Percentiles rank a stretch among this genome's conserved stretches.
phyloP scores from a whole-genome alignment of 2,888 invertebrate genomes.

The Thalpophila matura region DNA sequence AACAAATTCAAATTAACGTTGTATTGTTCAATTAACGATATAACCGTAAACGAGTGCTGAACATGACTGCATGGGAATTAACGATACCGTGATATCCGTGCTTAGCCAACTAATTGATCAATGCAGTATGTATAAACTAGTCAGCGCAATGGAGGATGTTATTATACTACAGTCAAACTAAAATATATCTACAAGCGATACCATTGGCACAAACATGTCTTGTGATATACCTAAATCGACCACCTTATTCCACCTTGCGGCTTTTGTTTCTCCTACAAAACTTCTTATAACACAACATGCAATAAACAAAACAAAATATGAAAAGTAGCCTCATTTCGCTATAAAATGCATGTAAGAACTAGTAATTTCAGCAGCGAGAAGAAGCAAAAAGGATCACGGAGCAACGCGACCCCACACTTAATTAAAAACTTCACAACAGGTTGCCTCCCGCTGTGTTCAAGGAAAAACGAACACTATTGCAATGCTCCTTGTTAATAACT shows the following conservation, averaged over 20 bases:
- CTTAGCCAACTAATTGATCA: too few species aligned
- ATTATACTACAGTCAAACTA: too few species aligned
- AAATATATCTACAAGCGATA: neutral
- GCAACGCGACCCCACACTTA: slow-evolving; percentile 79
- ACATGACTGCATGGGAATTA: too few species aligned
- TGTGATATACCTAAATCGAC: neutral
- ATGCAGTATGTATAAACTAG: too few species aligned
- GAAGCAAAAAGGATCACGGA: slow-evolving; percentile 69
- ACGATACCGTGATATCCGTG: too few species aligned
- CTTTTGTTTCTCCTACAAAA: neutral
- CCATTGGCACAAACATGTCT: neutral
- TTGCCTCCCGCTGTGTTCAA: slow-evolving; percentile 73
- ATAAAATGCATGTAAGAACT: slow-evolving; percentile 67
- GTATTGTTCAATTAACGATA: too few species aligned
- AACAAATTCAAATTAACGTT: too few species aligned
- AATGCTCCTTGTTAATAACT: slow-evolving; percentile 48
- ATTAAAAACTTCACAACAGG: slow-evolving; percentile 89
- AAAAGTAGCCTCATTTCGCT: slow-evolving; percentile 52
- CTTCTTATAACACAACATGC: slow-evolving; percentile 18
- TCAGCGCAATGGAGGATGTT: too few species aligned
- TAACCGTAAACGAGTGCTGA: too few species aligned
- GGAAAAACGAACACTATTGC: slow-evolving; percentile 62
- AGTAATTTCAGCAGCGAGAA: slow-evolving; percentile 69
- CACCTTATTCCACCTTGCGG: slow-evolving; percentile 15
- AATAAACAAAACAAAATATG: slow-evolving; percentile 47